Conservation (phyloP, 2,888 invertebrate species). For the Poecilobothrus nobilitatus region DNA sequence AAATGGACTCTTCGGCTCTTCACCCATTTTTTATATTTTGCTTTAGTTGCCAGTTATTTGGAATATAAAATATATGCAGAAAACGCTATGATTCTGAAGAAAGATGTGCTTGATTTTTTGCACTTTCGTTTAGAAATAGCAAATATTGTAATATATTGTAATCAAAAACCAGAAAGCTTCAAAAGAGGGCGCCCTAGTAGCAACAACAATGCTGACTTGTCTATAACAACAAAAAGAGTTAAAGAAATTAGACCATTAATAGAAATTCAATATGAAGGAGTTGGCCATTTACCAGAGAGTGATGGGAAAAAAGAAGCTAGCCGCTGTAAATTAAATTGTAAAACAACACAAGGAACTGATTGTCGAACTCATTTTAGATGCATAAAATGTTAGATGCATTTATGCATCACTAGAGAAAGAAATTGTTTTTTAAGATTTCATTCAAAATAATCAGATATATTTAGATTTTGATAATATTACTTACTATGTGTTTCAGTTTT, state of each 20-base stretch:
- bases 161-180: background rate
- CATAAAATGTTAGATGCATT: background rate
- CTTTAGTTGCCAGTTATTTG: background rate
- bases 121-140: background rate
- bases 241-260: no score
- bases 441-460: no score
- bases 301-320: background rate
- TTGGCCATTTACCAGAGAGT: background rate
- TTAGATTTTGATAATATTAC: no score
- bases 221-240: background rate
- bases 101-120: background rate
- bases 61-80: background rate
- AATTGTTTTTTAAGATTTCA: no score
- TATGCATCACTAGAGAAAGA: no score
- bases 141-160: background rate
- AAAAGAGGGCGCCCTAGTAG: background rate
- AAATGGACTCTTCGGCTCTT: background rate
- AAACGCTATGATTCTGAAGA: background rate
- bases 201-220: no score
- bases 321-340: background rate
- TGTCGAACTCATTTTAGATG: background rate
- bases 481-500: no score
- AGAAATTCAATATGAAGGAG: background rate
- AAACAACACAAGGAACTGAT: background rate
- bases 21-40: constrained; percentile 7